These are phyloP conservation scores for Brachionus calyciflorus DNA, from an alignment of 1,140 invertebrate genomes.

Conservation along the genomic window DNA sequence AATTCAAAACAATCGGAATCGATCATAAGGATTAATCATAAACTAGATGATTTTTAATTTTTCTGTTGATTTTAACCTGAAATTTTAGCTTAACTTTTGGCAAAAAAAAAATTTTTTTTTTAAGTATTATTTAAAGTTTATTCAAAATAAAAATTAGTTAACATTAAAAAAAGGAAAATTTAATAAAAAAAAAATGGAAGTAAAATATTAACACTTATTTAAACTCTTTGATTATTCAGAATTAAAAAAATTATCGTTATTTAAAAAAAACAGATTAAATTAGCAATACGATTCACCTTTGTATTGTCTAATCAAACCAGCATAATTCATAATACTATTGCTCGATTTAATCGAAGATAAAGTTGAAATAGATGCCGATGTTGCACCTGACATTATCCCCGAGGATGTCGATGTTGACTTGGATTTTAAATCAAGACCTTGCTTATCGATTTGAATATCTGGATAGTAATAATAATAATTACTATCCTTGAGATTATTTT, in stretches of 20 bases:
- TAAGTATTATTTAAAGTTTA: no score
- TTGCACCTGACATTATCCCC: neutral
- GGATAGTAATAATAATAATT: neutral
- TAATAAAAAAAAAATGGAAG: no score
- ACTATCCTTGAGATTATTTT: neutral
- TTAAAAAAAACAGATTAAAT: neutral
- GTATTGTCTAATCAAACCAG: neutral
- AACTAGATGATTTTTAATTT: no score
- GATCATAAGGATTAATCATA: no score
- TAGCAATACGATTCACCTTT: slow-evolving; percentile 36
- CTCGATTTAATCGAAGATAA: slow-evolving; percentile 1
- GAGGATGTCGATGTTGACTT: slow-evolving; percentile 1
- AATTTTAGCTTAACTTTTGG: no score
- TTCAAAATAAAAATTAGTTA: no score
- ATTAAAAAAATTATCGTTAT: neutral
- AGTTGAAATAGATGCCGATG: neutral
- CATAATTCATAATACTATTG: slow-evolving; percentile 34
- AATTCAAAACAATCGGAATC: no score
- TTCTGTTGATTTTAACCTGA: no score
- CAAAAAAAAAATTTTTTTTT: no score
- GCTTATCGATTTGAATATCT: neutral
- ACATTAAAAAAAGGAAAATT: no score
- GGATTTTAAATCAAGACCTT: neutral
- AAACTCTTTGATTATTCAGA: no score
- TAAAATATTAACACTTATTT: no score